These are phyloP conservation scores for Parnassius apollo DNA, from an alignment of 2,888 invertebrate genomes.

Conservation along the genomic window DNA sequence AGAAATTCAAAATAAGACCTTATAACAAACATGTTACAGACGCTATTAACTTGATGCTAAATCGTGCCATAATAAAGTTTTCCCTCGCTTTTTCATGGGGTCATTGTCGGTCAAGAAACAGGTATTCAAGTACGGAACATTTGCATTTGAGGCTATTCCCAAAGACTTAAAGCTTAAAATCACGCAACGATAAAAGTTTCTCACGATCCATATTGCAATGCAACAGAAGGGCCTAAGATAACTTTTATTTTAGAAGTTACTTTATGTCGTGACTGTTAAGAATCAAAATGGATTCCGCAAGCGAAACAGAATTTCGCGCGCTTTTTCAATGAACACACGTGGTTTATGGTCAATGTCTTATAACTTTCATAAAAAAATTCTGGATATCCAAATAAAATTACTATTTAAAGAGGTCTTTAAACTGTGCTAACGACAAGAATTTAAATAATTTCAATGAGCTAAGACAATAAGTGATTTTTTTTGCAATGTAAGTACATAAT, in stretches of 20 bases:
- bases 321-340: conserved; percentile 32
- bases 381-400: conserved; percentile 18
- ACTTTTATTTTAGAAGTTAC: conserved; percentile 9
- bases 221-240: conserved; percentile 26
- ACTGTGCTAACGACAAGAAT: conserved; percentile 1
- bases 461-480: no score
- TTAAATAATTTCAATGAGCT: background rate
- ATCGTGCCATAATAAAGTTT: conserved; percentile 33
- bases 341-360: conserved; percentile 29
- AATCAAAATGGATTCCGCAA: conserved; percentile 8
- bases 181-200: conserved; percentile 29
- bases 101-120: conserved; percentile 72
- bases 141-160: conserved; percentile 18
- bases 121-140: conserved; percentile 45
- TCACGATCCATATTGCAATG: conserved; percentile 41
- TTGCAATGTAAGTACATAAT: no score
- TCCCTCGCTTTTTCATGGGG: conserved; percentile 68
- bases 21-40: rapidly evolving
- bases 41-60: conserved; percentile 27
- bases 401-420: no score
- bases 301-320: conserved; percentile 33
- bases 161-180: conserved; percentile 28
- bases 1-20: conserved; percentile 23
- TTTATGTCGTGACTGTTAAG: conserved; percentile 7
- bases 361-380: conserved; percentile 1